Conservation (phyloP, 2,797 vertebrate species). For the Lemur catta region DNA sequence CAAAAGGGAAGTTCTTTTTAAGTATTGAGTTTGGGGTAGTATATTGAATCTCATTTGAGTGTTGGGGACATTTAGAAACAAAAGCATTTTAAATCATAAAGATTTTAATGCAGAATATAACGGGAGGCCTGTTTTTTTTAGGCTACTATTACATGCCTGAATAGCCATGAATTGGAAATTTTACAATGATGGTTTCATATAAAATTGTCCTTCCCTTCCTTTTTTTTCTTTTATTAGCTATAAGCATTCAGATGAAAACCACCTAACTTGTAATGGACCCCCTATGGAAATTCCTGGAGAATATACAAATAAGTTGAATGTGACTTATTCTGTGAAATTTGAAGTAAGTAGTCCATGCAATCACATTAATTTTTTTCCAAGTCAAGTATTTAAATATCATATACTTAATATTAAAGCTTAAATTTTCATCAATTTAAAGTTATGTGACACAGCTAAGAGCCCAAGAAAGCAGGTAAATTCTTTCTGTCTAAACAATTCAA, state of each 20-base stretch:
- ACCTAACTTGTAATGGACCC: conserved; percentile 83
- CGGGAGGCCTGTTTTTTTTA: not conserved
- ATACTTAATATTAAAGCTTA: not conserved
- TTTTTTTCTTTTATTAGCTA: conserved; percentile 82
- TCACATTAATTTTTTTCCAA: conserved; percentile 9
- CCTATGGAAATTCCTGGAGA: conserved; percentile 91
- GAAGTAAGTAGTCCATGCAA: conserved; percentile 81
- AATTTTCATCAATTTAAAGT: not conserved
- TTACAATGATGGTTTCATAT: not conserved
- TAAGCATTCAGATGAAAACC: conserved; percentile 85
- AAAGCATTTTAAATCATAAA: not conserved
- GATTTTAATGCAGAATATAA: conserved; percentile 27
- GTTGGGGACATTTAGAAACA: not conserved
- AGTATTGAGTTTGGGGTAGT: not conserved
- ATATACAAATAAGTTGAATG: conserved; percentile 83
- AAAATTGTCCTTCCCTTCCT: not conserved
- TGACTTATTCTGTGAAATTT: conserved; percentile 91
- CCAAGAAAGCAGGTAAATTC: not conserved
- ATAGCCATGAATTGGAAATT: not conserved
- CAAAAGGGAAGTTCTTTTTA: not conserved
- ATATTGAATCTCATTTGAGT: not conserved
- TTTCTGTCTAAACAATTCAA: not conserved
- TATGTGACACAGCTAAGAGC: not conserved
- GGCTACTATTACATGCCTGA: not conserved
- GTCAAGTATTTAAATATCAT: not conserved